Evolutionary conservation across 2,888 invertebrate genomes (phyloP), one percentile per base, ranked within the genome.

Genomic region (Globia sparganii): DNA sequence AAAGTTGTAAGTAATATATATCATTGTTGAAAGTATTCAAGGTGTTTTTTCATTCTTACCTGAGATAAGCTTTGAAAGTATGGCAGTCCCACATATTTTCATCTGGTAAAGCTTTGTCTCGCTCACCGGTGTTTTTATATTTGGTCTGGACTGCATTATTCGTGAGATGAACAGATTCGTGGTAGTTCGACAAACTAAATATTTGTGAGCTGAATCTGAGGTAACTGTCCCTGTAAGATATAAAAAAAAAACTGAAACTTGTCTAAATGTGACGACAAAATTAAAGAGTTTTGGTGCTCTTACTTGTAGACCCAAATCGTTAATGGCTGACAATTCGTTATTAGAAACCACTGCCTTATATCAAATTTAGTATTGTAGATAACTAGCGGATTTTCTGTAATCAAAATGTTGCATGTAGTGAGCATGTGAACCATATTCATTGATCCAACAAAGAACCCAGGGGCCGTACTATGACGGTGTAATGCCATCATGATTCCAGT

Each of bases 41-140:
- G 81, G 88, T 64, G 40, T 59, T 56, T 70, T 68, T 65, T 37
- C 46, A 85, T 83, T 56, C 91, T 95, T 96, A 97, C 97, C 97
- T 97, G 70, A 98, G 95, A 90, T 97, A 97, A 68, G 97, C 95
- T 95, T 98, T 98, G 94, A 99, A 98, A 77, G 98, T 97, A 91
- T 98, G 97, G 92, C 98, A 98, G 88, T 99, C 99, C 99, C 99
- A 99, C 99, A 99, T 99, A 92, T 99, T 99, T 91, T 99, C 99
- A 74, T 97, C 97, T 0, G 99, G 99, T 74, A 99, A 94, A 2
- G 97, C 97, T 91, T 98, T 97, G 94, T 98, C 97, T 81, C 98
- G 96, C 78, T 98, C 97, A 2, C 97, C 97, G 77, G 93, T 97
- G 89, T 98, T 98, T 85, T 97, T 97, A 91, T 99, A 99, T 93